Evolutionary conservation across 2,888 invertebrate genomes (phyloP).

Genomic region (Tubulanus polymorphus): DNA sequence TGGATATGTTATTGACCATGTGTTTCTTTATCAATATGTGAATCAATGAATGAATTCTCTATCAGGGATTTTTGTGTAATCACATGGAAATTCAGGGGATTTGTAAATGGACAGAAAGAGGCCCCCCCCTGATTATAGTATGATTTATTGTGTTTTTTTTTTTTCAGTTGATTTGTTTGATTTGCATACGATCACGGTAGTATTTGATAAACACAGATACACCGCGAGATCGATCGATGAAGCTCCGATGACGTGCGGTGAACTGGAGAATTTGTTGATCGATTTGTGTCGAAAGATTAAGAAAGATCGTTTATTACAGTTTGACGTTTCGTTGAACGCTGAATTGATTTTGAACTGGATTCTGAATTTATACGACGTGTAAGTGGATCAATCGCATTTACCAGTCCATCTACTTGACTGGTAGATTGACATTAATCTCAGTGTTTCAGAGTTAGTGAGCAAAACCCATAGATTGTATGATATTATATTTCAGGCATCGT

Average conservation of each 20-base stretch:
- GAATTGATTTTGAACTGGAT: constrained; percentile 42
- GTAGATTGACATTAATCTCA: neutral
- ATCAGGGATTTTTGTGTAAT: too few species aligned
- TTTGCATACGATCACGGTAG: constrained; percentile 63
- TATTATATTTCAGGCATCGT: constrained; percentile 50
- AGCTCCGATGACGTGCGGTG: too few species aligned
- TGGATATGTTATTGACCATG: too few species aligned
- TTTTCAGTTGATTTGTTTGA: constrained; percentile 57
- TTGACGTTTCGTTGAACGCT: constrained; percentile 41
- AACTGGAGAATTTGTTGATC: constrained; percentile 68
- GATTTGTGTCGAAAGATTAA: constrained; percentile 60
- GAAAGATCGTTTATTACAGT: constrained; percentile 16
- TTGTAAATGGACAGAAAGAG: too few species aligned
- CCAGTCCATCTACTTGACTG: neutral
- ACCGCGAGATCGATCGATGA: constrained; percentile 64
- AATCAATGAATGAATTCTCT: too few species aligned
- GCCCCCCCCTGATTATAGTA: too few species aligned
- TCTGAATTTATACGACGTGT: constrained; percentile 44
- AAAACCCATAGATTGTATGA: neutral
- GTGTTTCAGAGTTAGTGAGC: neutral
- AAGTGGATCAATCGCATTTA: constrained; percentile 11
- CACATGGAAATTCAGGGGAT: too few species aligned
- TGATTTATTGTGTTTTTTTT: too few species aligned
- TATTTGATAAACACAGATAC: constrained; percentile 69
- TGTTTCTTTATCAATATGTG: too few species aligned